phyloP scores from a whole-genome alignment of 2,888 invertebrate genomes.

The Griposia aprilina region DNA sequence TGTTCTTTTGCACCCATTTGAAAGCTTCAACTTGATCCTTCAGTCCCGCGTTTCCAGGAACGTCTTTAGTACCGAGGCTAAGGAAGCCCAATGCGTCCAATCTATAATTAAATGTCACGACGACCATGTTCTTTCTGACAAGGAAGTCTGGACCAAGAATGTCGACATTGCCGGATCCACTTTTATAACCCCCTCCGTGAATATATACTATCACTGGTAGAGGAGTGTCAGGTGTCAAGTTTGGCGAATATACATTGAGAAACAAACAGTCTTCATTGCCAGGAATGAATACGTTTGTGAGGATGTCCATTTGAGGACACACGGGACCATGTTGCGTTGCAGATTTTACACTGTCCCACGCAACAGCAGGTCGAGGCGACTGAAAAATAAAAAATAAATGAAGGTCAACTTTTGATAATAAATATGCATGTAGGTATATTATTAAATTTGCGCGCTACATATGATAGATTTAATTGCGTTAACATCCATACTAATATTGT shows the following conservation, averaged over 20 bases:
- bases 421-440: too few relatives aligned
- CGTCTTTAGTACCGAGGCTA: conserved; percentile 30
- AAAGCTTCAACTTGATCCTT: conserved; percentile 47
- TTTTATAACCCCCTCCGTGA: conserved; percentile 44
- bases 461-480: too few relatives aligned
- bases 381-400: conserved; percentile 6
- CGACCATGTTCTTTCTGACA: conserved; percentile 23
- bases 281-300: conserved; percentile 12
- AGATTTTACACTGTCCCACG: conserved; percentile 31
- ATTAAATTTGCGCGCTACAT: too few relatives aligned
- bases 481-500: too few relatives aligned
- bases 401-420: too few relatives aligned
- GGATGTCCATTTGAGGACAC: conserved; percentile 32
- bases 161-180: conserved; percentile 42
- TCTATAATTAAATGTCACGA: conserved; percentile 47
- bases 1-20: conserved; percentile 48
- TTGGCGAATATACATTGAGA: conserved; percentile 45
- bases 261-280: conserved; percentile 49
- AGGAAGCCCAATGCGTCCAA: conserved; percentile 45
- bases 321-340: conserved; percentile 35
- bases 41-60: conserved; percentile 46
- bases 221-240: conserved; percentile 14
- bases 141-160: conserved; percentile 38
- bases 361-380: conserved; percentile 26
- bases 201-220: conserved; percentile 42